Base-by-base conservation (phyloP, 1,140 invertebrate genomes). In the Physella acuta region DNA sequence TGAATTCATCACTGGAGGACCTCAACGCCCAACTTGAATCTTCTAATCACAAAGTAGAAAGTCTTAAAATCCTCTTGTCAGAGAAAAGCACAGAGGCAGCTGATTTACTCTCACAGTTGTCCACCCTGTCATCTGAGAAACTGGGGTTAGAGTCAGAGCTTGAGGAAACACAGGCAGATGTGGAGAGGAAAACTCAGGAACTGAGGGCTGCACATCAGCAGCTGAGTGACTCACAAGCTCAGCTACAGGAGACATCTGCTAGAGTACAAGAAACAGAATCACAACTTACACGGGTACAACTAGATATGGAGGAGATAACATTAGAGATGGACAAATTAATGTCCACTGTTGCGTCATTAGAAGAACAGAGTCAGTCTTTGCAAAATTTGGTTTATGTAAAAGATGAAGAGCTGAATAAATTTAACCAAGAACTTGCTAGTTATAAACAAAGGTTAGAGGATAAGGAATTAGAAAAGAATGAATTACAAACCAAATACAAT, bases 1-100 rank as follows among this genome's bases (percentile, higher is more conserved):
- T 55, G 53, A 55, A 55, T 55, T 20, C 24, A 55, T 39, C 60
- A 34, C 24, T 64, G 24, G 26, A 53, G 3, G 61, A 34, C 11
- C 31, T 64, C 24, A 63, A 56, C 14, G 26, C 61, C 17, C 24
- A 64, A 51, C 31, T 70, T 8, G 51, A 70, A 14, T 4, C 11
- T 17, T 64, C 36, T 65, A 24, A 26, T 33, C 20, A 5, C 5
- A 24, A 49, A 11, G 5, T 70, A 31, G 51, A 63, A 44, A 28
- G 31, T 56, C 37, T 65, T 1, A 62, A 58, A 39, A n/a, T 20
- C 31, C 8, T 37, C 0, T 2, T 63, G 3, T 33, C 3, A n/a
- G 60, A 62, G 30, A 49, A 24, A 31, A 62, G n/a, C 16, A 20
- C 8, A 62, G 28, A 62, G 14, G 60, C 24, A 3, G 8, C 33